Evolutionary conservation across 1,140 invertebrate genomes (phyloP).

Genomic region (Pachyrhynchus sulphureomaculatus): DNA sequence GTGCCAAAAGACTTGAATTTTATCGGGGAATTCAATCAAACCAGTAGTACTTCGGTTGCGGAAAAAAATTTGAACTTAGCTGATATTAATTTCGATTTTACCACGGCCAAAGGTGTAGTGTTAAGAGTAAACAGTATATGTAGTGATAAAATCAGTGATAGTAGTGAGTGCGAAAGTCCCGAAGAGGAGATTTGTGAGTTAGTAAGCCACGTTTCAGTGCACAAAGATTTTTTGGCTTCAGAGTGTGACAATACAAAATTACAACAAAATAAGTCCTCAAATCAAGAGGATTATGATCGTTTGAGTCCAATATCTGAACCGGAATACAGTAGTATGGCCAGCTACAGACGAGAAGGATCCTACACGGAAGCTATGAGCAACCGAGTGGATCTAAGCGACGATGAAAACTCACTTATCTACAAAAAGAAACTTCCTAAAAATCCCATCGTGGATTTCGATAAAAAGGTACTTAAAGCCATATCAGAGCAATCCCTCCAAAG

Average conservation of each 20-base stretch:
- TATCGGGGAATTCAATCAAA: conserved; percentile 31
- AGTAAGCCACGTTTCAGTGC: not conserved
- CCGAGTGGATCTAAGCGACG: conserved; percentile 46
- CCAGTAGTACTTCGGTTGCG: conserved; percentile 44
- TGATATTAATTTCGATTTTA: conserved; percentile 42
- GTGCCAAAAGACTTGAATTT: conserved; percentile 59
- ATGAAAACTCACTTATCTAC: conserved; percentile 41
- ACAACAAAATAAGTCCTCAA: conserved; percentile 20
- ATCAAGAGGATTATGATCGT: conserved; percentile 5
- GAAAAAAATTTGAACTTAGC: conserved; percentile 56
- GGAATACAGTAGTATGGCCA: conserved; percentile 22
- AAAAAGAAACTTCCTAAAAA: conserved; percentile 38
- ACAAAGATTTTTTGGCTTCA: not conserved
- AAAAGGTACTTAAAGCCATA: conserved; percentile 45
- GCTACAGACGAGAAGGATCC: conserved; percentile 46
- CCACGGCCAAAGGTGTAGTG: not conserved
- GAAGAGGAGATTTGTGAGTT: conserved; percentile 30
- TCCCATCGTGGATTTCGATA: conserved; percentile 45
- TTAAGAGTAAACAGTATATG: not conserved
- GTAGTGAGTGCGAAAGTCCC: conserved; percentile 12
- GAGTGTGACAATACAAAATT: not conserved
- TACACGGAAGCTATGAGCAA: conserved; percentile 49
- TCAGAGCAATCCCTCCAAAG: conserved; percentile 49
- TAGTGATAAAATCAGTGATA: not conserved
- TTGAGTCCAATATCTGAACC: not conserved